Base-by-base conservation (phyloP, 2,113 vertebrate species). In the Phoenicopterus ruber region DNA sequence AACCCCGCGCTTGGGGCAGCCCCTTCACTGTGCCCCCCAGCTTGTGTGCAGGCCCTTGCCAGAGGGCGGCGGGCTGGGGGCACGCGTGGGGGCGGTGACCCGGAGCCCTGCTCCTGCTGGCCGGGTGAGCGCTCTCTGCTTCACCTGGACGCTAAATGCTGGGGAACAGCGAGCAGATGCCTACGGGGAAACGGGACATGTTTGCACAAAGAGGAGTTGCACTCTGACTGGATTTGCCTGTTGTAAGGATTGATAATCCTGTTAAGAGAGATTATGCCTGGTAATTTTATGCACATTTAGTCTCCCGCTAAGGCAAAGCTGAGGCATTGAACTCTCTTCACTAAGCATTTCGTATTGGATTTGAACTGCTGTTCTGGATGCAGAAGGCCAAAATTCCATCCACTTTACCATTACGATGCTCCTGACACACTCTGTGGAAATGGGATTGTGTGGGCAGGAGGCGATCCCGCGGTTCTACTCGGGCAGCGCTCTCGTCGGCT, bases 21-120 rank as follows among this genome's bases (percentile, higher is more conserved):
- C n/a, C n/a, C n/a, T n/a, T n/a, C n/a, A n/a, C n/a, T n/a, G n/a
- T n/a, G n/a, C n/a, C n/a, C n/a, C n/a, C n/a, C n/a, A n/a, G n/a
- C n/a, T n/a, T n/a, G n/a, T n/a, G n/a, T n/a, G n/a, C n/a, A n/a
- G n/a, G n/a, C n/a, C 24, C 32, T 3, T 2, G 17, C 1, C 3
- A 6, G 50, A 10, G 52, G 52, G 36, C 71, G 8, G 38, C 16
- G 82, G 34, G 7, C 38, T 9, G 31, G 31, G 57, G 46, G 36
- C 5, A 2, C 2, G 0, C 7, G 1, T 2, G 0, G 34, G 34
- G 10, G 52, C 17, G 2, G 61, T 5, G 13, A 4, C n/a, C 6
- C 31, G 3, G 42, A 32, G 36, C 40, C 3, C 3, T 12, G 76
- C 7, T 67, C 15, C 32, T 55, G 9, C 6, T 2, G 3, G 2